Conservation (phyloP, 2,888 invertebrate genomes). For the Callinectes sapidus region DNA sequence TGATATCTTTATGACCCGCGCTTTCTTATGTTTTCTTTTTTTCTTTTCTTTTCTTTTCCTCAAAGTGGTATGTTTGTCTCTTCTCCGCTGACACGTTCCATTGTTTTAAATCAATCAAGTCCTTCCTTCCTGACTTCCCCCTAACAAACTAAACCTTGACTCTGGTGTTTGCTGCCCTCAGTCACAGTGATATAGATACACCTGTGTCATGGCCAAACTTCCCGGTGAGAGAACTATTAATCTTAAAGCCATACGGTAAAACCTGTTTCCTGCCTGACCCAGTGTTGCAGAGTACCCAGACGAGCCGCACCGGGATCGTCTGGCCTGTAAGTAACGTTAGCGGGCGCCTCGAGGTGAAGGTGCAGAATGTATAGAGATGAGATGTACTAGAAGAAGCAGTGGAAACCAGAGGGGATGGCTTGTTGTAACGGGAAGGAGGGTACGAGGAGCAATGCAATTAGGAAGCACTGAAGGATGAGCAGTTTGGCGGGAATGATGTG, state of each 20-base stretch:
- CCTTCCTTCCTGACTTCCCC: not conserved
- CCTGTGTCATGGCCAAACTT: not conserved
- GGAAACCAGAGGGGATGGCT: not conserved
- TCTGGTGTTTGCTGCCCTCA: not conserved
- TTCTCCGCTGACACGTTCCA: too few species aligned
- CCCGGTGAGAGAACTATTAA: not conserved
- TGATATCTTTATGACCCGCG: not conserved
- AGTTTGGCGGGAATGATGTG: too few species aligned
- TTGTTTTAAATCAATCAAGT: not conserved
- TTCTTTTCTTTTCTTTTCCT: not conserved
- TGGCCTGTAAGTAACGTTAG: not conserved
- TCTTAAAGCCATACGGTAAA: not conserved
- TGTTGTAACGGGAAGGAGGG: not conserved
- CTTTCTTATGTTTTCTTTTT: not conserved
- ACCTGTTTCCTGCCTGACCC: conserved; percentile 31
- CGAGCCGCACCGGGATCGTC: not conserved
- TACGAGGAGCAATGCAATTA: not conserved
- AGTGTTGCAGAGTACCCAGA: not conserved
- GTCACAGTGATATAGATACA: not conserved
- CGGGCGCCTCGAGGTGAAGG: not conserved
- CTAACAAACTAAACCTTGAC: not conserved
- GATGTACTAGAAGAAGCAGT: not conserved
- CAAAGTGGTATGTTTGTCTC: too few species aligned
- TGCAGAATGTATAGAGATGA: not conserved
- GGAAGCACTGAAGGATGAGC: not conserved